phyloP scores from a whole-genome alignment of 2,797 vertebrate species.

The Sphaeramia orbicularis region DNA sequence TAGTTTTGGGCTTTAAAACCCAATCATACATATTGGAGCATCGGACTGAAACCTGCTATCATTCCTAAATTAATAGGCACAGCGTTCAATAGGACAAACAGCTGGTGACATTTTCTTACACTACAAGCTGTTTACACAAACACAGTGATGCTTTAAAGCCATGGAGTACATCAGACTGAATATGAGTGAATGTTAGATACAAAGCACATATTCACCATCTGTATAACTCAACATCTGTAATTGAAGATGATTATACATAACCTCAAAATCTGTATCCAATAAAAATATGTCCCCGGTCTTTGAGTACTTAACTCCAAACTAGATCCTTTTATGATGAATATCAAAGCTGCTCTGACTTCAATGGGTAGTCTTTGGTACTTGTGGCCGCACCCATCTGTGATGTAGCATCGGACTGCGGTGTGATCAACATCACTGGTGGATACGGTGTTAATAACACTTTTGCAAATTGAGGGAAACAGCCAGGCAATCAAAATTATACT shows the following conservation, averaged over 20 bases:
- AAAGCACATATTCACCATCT: neutral
- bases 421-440: conserved; percentile 11
- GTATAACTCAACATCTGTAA: too few relatives aligned
- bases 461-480: neutral
- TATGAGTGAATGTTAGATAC: neutral
- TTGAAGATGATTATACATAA: too few relatives aligned
- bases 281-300: neutral
- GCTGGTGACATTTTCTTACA: neutral
- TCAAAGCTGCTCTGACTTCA: neutral
- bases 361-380: conserved; percentile 7
- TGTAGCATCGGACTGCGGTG: conserved; percentile 14
- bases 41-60: neutral
- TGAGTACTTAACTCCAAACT: neutral
- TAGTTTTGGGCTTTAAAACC: conserved; percentile 7
- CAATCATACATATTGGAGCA: neutral
- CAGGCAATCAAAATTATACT: conserved; percentile 7
- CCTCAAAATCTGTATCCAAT: too few relatives aligned
- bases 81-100: neutral
- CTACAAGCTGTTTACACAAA: too few relatives aligned
- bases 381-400: neutral
- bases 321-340: conserved; percentile 2
- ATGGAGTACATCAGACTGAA: neutral
- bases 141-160: neutral
- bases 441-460: neutral
- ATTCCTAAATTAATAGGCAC: neutral